These are phyloP conservation scores for Polydrusus cervinus DNA, from an alignment of 2,888 invertebrate genomes.

Conservation along the genomic window DNA sequence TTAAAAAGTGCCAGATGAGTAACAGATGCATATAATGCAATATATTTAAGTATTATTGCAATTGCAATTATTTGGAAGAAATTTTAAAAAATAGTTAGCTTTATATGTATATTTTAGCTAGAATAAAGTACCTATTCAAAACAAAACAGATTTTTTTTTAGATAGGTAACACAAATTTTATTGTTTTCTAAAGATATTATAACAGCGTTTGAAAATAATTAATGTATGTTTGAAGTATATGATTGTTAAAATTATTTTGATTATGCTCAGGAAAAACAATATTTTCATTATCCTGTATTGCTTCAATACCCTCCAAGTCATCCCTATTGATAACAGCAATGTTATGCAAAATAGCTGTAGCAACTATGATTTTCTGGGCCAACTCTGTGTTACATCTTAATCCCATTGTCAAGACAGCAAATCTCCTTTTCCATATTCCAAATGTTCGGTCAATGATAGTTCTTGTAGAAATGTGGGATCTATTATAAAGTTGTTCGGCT, in stretches of 20 bases:
- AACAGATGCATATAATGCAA: background rate
- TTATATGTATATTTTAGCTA: background rate
- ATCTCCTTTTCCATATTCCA: background rate
- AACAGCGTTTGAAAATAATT: background rate
- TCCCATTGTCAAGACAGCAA: background rate
- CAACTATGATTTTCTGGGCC: background rate
- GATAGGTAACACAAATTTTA: background rate
- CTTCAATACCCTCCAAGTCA: background rate
- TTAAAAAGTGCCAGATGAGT: no score
- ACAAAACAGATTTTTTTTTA: background rate
- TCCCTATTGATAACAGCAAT: background rate
- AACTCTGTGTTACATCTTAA: background rate
- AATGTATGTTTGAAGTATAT: background rate
- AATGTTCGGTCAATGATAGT: background rate
- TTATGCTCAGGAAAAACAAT: background rate
- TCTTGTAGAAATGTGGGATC: background rate
- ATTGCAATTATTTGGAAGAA: no score
- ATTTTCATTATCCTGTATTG: background rate
- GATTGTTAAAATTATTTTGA: background rate
- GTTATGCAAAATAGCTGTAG: background rate
- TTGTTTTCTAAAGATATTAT: background rate
- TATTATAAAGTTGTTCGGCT: background rate
- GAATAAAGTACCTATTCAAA: background rate
- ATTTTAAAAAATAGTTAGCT: no score
- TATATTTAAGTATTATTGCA: background rate